Evolutionary conservation across 1,140 invertebrate genomes (phyloP), one percentile per base, ranked within the genome.

Genomic region (Drosophila funebris): DNA sequence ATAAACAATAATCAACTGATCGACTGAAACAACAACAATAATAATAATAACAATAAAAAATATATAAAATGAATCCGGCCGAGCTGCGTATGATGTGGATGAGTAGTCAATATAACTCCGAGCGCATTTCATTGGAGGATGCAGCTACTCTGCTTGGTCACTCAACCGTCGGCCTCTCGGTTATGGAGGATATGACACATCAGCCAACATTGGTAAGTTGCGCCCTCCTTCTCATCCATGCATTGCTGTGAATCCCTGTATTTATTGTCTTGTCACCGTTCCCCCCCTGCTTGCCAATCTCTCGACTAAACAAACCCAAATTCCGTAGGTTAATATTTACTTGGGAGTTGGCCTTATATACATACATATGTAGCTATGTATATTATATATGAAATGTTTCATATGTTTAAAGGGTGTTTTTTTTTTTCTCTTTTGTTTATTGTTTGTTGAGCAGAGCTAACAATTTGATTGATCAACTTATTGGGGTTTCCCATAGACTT

Each of bases 31-130:
- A 31, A 31, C 3, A 58, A 56, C 18, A 67, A 62, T 5, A 52
- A 58, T 11, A 60, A 22, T 3, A 48, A 39, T 7, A 43, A n/a
- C 16, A 5, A n/a, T n/a, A 5, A 43, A 39, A 22, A 5, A 27
- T 31, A 31, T 22, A 53, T 31, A 63, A 20, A 53, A 83, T 92
- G 90, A 92, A 93, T 92, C 88, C 91, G 90, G 92, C 94, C 16
- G 95, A 95, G 79, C 91, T 95, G 91, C 94, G 94, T 76, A 94
- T 95, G 94, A 94, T 95, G 94, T 94, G 95, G 78, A 95, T 95
- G 95, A 95, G 95, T 94, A 94, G 94, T 46, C 90, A 91, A 58
- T 92, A 88, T 54, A 91, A 90, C 44, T 81, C 81, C 3, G 91
- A 91, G 50, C 87, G 90, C 22, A 90, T 91, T 43, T 75, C 89